These are phyloP conservation scores for Gnatocerus cornutus DNA, from an alignment of 2,888 invertebrate species.

Conservation along the genomic window DNA sequence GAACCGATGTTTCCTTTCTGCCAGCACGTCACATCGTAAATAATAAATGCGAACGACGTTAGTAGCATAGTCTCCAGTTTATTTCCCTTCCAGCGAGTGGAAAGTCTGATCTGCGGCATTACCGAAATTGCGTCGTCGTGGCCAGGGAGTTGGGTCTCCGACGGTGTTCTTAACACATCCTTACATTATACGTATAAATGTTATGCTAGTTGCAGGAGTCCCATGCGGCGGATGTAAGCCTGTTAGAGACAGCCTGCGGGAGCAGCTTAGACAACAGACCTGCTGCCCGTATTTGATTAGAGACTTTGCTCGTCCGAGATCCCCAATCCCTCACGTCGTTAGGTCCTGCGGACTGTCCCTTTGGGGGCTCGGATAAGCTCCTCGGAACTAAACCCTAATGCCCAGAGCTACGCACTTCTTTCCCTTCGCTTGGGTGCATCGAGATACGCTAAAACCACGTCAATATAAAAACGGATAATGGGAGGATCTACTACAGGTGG, in stretches of 20 bases:
- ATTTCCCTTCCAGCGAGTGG: slow-evolving; percentile 15
- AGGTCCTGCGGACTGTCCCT: slow-evolving; percentile 57
- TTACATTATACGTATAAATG: slow-evolving; percentile 46
- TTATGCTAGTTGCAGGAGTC: slow-evolving; percentile 51
- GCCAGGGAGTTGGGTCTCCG: slow-evolving; percentile 19
- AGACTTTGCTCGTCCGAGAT: slow-evolving; percentile 62
- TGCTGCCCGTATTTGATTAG: slow-evolving; percentile 67
- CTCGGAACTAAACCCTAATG: slow-evolving; percentile 58
- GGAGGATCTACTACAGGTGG: background rate
- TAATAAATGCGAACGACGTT: slow-evolving; percentile 18
- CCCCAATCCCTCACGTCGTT: slow-evolving; percentile 67
- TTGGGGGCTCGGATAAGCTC: slow-evolving; percentile 58
- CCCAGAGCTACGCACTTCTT: slow-evolving; percentile 46
- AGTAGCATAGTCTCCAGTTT: slow-evolving; percentile 4
- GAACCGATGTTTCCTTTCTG: background rate
- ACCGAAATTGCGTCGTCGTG: slow-evolving; percentile 22
- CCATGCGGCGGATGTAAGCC: slow-evolving; percentile 58
- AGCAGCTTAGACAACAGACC: slow-evolving; percentile 65
- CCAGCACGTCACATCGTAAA: slow-evolving; percentile 7
- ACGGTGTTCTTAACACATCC: slow-evolving; percentile 40
- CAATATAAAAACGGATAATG: slow-evolving; percentile 54
- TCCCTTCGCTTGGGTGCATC: slow-evolving; percentile 33
- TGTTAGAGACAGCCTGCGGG: slow-evolving; percentile 62
- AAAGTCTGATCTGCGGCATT: slow-evolving; percentile 36
- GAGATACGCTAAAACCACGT: slow-evolving; percentile 46